Base-by-base conservation (phyloP, 2,888 invertebrate species). In the Prostheceraeus crozeri region DNA sequence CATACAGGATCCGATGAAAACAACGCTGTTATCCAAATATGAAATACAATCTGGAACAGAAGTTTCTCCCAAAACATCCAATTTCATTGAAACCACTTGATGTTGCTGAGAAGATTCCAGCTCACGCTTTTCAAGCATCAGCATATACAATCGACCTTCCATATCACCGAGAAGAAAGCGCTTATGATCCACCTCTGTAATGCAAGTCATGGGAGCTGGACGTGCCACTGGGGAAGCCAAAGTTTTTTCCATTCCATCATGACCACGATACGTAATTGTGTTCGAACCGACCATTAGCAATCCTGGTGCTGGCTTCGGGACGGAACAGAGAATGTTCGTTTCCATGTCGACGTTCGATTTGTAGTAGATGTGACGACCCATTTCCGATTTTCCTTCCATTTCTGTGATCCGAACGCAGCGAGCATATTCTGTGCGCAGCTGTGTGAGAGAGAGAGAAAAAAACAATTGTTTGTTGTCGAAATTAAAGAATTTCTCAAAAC, bases 1-100 rank as follows among this genome's bases (percentile, higher is more conserved):
- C 55, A 96, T 82, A 11, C 93, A 83, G 0, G 94, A 94, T 0
- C 96, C 98, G 67, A 98, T 72, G 66, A 77, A 98, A 25, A 98
- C 84, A 6, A 98, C 94, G 8, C 94, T 93, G 77, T 98, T 98
- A 78, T 98, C 98, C 64, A 98, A 79, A 76, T 98, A 98, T 0
- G 93, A 93, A 72, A 98, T 86, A 72, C 93, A 91, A 75, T 96
- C 94, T 0, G 98, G 93, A 62, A 93, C 90, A 2, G 79, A 77
- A 1, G 78, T 79, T 73, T 75, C 76, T 81, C 89, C 90, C 2
- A 93, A 78, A n/a, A n/a, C n/a, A n/a, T n/a, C n/a, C n/a, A n/a
- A n/a, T n/a, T n/a, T n/a, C 28, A 6, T 10, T 53, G 36, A 40
- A 14, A 55, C 8, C n/a, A 52, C 10, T 52, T 52, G 52, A 10